These are phyloP conservation scores for Sula dactylatra DNA, from an alignment of 2,113 vertebrate species.

Conservation along the genomic window DNA sequence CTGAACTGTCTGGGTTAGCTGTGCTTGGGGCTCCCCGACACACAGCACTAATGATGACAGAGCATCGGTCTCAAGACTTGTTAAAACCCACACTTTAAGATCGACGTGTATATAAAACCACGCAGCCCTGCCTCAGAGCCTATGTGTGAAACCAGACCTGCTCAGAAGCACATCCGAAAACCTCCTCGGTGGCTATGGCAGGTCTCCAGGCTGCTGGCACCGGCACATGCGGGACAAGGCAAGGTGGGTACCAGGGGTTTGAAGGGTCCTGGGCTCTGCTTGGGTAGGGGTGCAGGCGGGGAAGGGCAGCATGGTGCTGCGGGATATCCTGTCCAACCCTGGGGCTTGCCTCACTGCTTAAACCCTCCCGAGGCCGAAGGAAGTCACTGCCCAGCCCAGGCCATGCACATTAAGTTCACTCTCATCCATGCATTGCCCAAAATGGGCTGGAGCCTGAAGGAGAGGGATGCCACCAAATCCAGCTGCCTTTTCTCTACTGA, in stretches of 20 bases:
- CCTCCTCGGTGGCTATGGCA: fast-evolving
- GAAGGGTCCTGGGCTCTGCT: background rate
- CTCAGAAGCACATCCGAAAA: background rate
- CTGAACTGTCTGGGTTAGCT: background rate
- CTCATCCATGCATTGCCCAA: background rate
- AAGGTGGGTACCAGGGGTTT: background rate
- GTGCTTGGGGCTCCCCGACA: background rate
- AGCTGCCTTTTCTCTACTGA: background rate
- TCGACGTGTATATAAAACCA: fast-evolving
- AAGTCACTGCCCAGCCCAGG: background rate
- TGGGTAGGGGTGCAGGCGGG: background rate
- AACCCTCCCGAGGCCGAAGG: background rate
- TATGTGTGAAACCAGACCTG: background rate
- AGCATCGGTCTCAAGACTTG: background rate
- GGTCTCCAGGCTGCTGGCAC: background rate
- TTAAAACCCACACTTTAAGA: slow-evolving; percentile 1
- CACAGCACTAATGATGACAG: background rate
- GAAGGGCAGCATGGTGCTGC: background rate
- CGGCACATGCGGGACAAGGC: background rate
- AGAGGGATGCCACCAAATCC: slow-evolving; percentile 5
- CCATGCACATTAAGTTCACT: background rate
- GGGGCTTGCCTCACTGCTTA: background rate
- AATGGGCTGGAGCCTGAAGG: background rate
- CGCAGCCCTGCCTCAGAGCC: fast-evolving
- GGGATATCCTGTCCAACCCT: background rate